Percentiles rank a stretch among this genome's conserved stretches.
Evolutionary conservation across 2,797 vertebrate species (phyloP).

Genomic region (Peromyscus eremicus): DNA sequence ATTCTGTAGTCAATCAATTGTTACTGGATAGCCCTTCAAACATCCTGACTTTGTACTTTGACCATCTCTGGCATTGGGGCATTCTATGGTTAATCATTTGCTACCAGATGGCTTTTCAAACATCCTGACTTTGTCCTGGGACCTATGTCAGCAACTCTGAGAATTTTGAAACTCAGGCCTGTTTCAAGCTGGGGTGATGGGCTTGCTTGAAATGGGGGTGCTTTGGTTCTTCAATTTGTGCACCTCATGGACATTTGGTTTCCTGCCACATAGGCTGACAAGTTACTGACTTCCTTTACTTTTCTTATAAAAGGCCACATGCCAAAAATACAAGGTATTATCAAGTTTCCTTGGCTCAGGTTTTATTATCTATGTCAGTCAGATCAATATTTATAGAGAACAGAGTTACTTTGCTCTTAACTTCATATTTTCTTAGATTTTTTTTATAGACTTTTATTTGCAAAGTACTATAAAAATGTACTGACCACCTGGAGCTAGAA

Average conservation of each 20-base stretch:
- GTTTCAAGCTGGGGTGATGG: no score
- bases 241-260: slow-evolving; percentile 40
- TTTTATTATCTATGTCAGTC: slow-evolving; percentile 79
- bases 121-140: no score
- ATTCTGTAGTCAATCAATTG: no score
- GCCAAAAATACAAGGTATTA: slow-evolving; percentile 60
- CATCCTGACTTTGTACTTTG: no score
- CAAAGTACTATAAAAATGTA: slow-evolving; percentile 72
- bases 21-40: no score
- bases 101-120: no score
- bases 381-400: slow-evolving; percentile 69
- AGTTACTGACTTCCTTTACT: slow-evolving; percentile 47
- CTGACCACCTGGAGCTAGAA: slow-evolving; percentile 45
- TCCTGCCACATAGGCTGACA: not conserved
- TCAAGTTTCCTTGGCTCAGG: slow-evolving; percentile 65
- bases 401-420: slow-evolving; percentile 51
- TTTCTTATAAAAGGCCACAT: slow-evolving; percentile 37
- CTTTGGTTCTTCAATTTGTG: not conserved
- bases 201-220: no score
- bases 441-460: slow-evolving; percentile 67
- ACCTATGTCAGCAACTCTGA: no score
- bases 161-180: no score
- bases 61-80: no score
- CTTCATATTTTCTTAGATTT: slow-evolving; percentile 51
- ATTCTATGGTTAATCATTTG: no score